These are phyloP conservation scores for Sarcophaga peregrina DNA, from an alignment of 1,140 invertebrate species.

Conservation along the genomic window DNA sequence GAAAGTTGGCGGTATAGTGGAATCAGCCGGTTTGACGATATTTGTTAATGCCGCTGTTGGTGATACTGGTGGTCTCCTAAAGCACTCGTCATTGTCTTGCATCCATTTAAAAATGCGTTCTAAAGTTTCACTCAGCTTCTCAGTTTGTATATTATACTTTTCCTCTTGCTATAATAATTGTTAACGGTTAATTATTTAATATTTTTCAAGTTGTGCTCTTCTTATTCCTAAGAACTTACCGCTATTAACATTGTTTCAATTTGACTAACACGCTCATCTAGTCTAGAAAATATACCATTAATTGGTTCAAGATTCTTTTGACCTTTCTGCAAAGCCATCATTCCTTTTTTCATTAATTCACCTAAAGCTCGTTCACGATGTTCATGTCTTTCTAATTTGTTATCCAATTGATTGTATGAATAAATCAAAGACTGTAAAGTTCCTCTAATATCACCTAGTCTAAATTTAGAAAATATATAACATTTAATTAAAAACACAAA, in stretches of 20 bases:
- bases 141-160: slow-evolving; percentile 69
- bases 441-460: slow-evolving; percentile 84
- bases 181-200: background rate
- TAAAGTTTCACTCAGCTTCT: slow-evolving; percentile 75
- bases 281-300: slow-evolving; percentile 72
- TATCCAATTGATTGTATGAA: slow-evolving; percentile 80
- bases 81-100: slow-evolving; percentile 67
- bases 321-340: slow-evolving; percentile 79
- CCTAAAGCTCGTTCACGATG: slow-evolving; percentile 81
- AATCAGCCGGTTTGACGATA: slow-evolving; percentile 32
- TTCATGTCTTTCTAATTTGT: slow-evolving; percentile 87
- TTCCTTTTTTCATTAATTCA: slow-evolving; percentile 80
- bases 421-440: slow-evolving; percentile 84
- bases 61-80: slow-evolving; percentile 55
- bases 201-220: background rate
- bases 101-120: slow-evolving; percentile 75
- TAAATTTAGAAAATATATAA: slow-evolving; percentile 57
- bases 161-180: slow-evolving; percentile 58
- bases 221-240: slow-evolving; percentile 60
- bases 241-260: slow-evolving; percentile 76
- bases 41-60: slow-evolving; percentile 58
- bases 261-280: slow-evolving; percentile 77
- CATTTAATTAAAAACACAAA: background rate
- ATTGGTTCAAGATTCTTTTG: slow-evolving; percentile 76
- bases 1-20: slow-evolving; percentile 52